Conservation (phyloP, 2,113 vertebrate genomes). For the Nesogale talazaci region DNA sequence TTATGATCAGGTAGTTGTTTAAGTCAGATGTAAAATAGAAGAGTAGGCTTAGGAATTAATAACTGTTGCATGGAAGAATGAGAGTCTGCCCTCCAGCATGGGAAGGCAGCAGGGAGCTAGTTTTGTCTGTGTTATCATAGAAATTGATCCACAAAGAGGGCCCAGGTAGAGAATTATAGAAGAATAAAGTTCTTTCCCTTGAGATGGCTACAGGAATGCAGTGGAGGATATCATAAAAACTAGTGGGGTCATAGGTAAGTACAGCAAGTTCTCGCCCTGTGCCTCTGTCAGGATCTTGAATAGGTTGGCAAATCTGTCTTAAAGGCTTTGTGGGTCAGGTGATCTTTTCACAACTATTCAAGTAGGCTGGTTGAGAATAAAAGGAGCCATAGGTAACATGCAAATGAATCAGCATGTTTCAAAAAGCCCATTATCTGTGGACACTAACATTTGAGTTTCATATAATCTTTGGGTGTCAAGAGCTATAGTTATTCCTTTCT, state of each 20-base stretch:
- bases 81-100: not conserved
- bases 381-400: no score
- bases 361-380: no score
- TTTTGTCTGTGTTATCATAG: not conserved
- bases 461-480: not conserved
- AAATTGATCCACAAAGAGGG: slow-evolving; percentile 16
- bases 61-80: not conserved
- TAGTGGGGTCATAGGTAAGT: not conserved
- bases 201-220: not conserved
- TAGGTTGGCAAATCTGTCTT: not conserved
- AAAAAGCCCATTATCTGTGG: no score
- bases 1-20: slow-evolving; percentile 52
- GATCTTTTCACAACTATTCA: not conserved
- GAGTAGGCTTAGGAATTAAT: not conserved
- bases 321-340: not conserved
- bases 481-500: not conserved
- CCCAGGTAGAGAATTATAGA: not conserved
- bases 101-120: not conserved
- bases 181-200: not conserved
- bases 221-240: not conserved
- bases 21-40: slow-evolving; percentile 39
- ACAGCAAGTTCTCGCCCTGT: not conserved
- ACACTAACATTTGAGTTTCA: no score
- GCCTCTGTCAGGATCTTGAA: not conserved
- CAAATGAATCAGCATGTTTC: no score